Conservation (phyloP, 2,888 invertebrate species). For the Xestia c-nigrum region DNA sequence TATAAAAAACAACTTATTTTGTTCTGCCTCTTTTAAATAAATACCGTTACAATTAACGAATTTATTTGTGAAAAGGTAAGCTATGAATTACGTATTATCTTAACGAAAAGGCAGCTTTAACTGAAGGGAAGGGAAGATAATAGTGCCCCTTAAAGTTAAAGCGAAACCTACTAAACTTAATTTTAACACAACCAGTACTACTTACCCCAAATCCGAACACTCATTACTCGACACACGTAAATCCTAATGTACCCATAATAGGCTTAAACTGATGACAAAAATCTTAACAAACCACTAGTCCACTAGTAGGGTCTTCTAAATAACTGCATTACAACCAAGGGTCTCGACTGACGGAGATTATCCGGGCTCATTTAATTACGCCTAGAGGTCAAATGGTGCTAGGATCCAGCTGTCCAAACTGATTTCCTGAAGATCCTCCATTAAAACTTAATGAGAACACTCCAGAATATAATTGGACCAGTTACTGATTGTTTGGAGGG, state of each 20-base stretch:
- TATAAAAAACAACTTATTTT: background rate
- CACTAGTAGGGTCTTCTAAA: constrained; percentile 61
- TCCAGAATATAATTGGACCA: constrained; percentile 54
- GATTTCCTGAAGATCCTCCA: constrained; percentile 57
- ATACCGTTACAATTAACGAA: background rate
- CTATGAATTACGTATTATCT: too few species aligned
- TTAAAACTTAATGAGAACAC: constrained; percentile 63
- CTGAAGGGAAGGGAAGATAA: background rate
- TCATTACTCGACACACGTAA: constrained; percentile 11
- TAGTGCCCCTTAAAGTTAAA: background rate
- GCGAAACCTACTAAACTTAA: background rate
- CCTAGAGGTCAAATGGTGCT: constrained; percentile 64
- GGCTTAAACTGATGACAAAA: constrained; percentile 44
- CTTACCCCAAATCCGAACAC: constrained; percentile 9
- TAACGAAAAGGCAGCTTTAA: background rate
- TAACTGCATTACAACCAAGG: constrained; percentile 70
- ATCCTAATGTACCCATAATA: constrained; percentile 27
- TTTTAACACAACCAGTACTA: constrained; percentile 11
- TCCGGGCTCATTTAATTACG: constrained; percentile 69
- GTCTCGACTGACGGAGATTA: constrained; percentile 64
- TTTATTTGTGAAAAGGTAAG: background rate
- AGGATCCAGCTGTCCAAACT: constrained; percentile 62
- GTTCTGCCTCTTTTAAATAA: background rate
- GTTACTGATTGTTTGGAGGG: constrained; percentile 43
- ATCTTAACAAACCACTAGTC: constrained; percentile 38